Evolutionary conservation across 2,888 invertebrate species (phyloP), one percentile per base, ranked within the genome.

Genomic region (Scaptomyza cyrtandrae): DNA sequence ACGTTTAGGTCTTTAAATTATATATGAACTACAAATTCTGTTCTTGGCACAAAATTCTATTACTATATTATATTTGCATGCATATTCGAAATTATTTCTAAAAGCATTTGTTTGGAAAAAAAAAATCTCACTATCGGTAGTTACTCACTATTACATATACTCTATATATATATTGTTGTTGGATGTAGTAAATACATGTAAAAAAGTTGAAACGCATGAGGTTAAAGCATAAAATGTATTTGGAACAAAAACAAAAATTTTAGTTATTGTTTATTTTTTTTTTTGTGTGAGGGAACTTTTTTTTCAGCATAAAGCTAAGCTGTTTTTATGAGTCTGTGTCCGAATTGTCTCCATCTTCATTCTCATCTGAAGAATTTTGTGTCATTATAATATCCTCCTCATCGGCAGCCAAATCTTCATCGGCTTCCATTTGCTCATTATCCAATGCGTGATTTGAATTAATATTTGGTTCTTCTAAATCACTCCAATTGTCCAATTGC

Each of bases 341-440:
- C 10, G 41, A 3, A 5, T 16, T 16, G 31, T 79, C 75, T 31
- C 71, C 80, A 27, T 84, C 75, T 7, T 53, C 53, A 2, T 60
- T 53, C 44, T 76, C 76, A 0, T 78, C 68, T 31, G 72, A 59
- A 19, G 78, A 77, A 33, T 75, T 73, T 48, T 68, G 75, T 37
- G 78, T 75, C 59, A 68, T 63, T 41, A 45, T 54, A 7, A 70
- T 46, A 46, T 80, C 66, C 14, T 86, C 80, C 14, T 77, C 87
- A 61, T 79, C 75, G 13, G 61, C 69, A 1, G 90, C 90, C 44
- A 83, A 72, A 43, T 74, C 85, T 13, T 86, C 81, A 60, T 89
- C 90, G 13, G 79, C 81, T 11, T 75, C 81, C 74, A 55, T 73
- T 48, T 31, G 65, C 4, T 74, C 71, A 48, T 78, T 76, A 35